These are phyloP conservation scores for Agrilus mali DNA, from an alignment of 2,888 invertebrate species.

Conservation along the genomic window DNA sequence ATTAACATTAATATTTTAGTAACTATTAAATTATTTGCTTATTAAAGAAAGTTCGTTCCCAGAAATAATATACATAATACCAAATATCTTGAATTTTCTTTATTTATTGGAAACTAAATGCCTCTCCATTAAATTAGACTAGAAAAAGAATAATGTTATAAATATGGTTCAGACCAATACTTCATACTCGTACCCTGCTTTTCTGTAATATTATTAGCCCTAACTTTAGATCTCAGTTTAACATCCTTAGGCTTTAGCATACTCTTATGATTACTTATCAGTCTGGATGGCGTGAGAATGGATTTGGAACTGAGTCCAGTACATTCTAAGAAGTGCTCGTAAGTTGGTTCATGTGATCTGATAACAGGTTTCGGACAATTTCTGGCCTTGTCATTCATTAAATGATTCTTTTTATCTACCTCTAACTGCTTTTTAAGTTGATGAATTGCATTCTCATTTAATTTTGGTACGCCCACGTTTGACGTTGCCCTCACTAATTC, in stretches of 20 bases:
- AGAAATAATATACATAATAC: background rate
- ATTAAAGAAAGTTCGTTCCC: background rate
- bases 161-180: constrained; percentile 34
- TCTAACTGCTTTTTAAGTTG: constrained; percentile 28
- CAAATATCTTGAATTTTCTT: background rate
- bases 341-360: constrained; percentile 31
- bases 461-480: constrained; percentile 18
- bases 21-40: background rate
- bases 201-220: constrained; percentile 41
- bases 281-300: constrained; percentile 52
- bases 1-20: background rate
- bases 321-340: constrained; percentile 66
- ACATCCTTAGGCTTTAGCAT: constrained; percentile 68
- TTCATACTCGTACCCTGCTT: constrained; percentile 33
- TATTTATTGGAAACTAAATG: background rate
- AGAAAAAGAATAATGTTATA: constrained; percentile 15
- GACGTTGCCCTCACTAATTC: constrained; percentile 24
- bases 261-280: constrained; percentile 62
- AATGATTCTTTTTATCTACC: constrained; percentile 29
- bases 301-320: constrained; percentile 72
- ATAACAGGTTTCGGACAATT: constrained; percentile 13
- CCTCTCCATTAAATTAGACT: constrained; percentile 2
- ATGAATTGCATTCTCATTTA: constrained; percentile 25
- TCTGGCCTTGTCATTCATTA: constrained; percentile 11
- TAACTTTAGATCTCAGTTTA: constrained; percentile 58